Conservation (phyloP, 1,140 invertebrate genomes). For the Hylyphantes graminicola region DNA sequence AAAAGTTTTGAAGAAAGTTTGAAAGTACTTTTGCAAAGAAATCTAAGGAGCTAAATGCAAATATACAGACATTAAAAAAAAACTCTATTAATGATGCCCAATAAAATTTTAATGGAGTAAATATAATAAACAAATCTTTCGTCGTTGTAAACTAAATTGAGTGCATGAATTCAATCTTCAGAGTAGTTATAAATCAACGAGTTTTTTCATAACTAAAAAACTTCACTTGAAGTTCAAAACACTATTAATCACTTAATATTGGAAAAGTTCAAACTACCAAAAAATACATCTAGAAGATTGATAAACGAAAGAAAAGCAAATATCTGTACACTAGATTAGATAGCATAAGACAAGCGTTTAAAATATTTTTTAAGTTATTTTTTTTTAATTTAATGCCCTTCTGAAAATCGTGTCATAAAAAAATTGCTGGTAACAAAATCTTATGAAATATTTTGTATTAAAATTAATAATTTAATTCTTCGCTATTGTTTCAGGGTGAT, state of each 20-base stretch:
- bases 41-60: too few relatives aligned
- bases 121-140: too few relatives aligned
- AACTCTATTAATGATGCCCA: too few relatives aligned
- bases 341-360: neutral
- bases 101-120: too few relatives aligned
- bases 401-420: neutral
- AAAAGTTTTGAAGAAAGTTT: too few relatives aligned
- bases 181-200: constrained; percentile 23
- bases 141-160: constrained; percentile 3
- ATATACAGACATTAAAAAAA: too few relatives aligned
- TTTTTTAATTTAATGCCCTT: neutral
- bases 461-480: too few relatives aligned
- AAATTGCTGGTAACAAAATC: neutral
- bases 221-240: constrained; percentile 22
- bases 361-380: constrained; percentile 13
- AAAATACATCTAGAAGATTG: constrained; percentile 6
- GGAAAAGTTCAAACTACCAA: neutral
- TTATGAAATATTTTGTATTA: too few relatives aligned
- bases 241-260: constrained; percentile 44
- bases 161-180: constrained; percentile 17
- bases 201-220: constrained; percentile 9
- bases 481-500: too few relatives aligned
- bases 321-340: constrained; percentile 16
- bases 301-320: constrained; percentile 20
- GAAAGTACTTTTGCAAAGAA: too few relatives aligned